Conservation (phyloP, 2,113 vertebrate species). For the Apeltes quadracus region DNA sequence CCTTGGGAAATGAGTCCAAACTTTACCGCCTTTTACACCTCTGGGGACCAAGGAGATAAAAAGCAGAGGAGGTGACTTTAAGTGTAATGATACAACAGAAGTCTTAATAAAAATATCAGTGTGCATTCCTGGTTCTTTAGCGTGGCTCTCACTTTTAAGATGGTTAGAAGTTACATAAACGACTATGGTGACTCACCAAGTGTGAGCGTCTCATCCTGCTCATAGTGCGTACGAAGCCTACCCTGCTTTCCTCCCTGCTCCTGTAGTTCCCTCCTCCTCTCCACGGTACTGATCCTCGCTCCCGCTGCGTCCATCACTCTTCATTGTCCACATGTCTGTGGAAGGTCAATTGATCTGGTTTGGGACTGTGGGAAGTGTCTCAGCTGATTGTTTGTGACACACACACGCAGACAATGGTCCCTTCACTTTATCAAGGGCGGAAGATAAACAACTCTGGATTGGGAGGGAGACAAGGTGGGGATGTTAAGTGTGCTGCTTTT, state of each 20-base stretch:
- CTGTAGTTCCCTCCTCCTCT: conserved; percentile 31
- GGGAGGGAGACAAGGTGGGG: conserved; percentile 68
- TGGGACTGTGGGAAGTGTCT: conserved; percentile 68
- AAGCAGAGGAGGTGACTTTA: background rate
- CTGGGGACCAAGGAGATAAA: background rate
- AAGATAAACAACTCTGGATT: conserved; percentile 72
- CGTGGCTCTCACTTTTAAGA: conserved; percentile 6
- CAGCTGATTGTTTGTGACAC: conserved; percentile 61
- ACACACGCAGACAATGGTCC: conserved; percentile 43
- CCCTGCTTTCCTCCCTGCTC: conserved; percentile 10
- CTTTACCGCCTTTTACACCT: background rate
- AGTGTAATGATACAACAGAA: background rate
- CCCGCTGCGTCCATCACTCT: conserved; percentile 60
- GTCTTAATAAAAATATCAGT: background rate
- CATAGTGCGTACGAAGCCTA: conserved; percentile 34
- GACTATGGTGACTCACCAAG: conserved; percentile 24
- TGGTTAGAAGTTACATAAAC: conserved; percentile 13
- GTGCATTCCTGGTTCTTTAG: background rate
- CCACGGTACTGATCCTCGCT: conserved; percentile 40
- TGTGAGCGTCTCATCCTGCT: conserved; percentile 34
- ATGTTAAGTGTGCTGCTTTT: conserved; percentile 73
- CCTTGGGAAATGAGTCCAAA: background rate
- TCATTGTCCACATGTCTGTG: conserved; percentile 60
- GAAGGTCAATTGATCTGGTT: conserved; percentile 77
- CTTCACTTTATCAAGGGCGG: conserved; percentile 72